Evolutionary conservation across 2,888 invertebrate genomes (phyloP), one percentile per base, ranked within the genome.

Genomic region (Catonia carolina): DNA sequence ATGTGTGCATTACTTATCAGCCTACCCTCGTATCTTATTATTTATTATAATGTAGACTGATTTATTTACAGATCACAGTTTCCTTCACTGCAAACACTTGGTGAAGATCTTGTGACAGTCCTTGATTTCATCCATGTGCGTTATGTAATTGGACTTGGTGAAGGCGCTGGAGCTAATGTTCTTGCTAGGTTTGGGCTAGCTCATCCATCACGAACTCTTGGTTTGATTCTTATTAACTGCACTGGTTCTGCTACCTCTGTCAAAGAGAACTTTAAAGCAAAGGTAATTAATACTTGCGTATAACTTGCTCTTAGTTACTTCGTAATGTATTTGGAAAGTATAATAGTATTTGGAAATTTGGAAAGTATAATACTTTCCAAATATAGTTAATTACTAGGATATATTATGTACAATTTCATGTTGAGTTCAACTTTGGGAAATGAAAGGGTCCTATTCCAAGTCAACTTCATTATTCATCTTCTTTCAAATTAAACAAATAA

Each of bases 151-250:
- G 88, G 89, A 0, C 74, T 92, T 49, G 92, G 91, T 2, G 92
- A 91, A 69, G 92, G 92, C 2, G 91, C 90, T 2, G 91, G 91
- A 1, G 91, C 91, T 59, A 91, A 92, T 73, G 84, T 90, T 50
- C 75, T 90, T 54, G 88, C 89, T 2, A 80, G 92, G 61, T 91
- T 90, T 70, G 91, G 89, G 60, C 78, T 91, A 68, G 85, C 85
- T 15, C 85, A 90, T 72, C 86, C 89, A 0, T 78, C 85, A 17
- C 77, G 90, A 41, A 82, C 84, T 47, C 77, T 90, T 61, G 92
- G 91, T 23, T 79, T 91, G 36, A 82, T 89, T 67, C 78, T 93
- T 61, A 86, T 93, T 66, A 91, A 93, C 77, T 88, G 89, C 71
- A 92, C 92, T 0, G 88, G 85, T 20, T 88, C 89, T 49, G 86